Conservation (phyloP, 1,140 invertebrate species). For the Pseudomyrmex pallidus region DNA sequence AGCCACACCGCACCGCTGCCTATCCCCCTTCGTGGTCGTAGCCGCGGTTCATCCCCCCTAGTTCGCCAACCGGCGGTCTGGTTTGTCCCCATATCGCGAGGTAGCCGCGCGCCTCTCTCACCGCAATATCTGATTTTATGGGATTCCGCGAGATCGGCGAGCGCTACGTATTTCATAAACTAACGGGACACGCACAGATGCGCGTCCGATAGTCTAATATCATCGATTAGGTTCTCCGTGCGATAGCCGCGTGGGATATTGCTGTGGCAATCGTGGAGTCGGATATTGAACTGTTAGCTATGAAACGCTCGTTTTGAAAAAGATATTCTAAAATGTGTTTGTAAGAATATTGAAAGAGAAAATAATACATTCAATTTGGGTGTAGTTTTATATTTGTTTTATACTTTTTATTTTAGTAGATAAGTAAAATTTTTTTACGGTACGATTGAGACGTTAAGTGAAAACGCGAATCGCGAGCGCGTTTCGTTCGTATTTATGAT, state of each 20-base stretch:
- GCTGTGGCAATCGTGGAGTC: background rate
- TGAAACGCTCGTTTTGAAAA: background rate
- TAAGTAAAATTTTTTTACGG: too few relatives aligned
- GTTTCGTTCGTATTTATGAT: too few relatives aligned
- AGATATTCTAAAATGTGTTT: background rate
- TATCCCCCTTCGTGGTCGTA: too few relatives aligned
- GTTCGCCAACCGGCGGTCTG: background rate
- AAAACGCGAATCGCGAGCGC: too few relatives aligned
- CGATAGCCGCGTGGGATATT: constrained; percentile 4
- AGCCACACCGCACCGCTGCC: background rate
- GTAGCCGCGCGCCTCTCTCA: background rate
- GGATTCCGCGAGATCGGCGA: constrained; percentile 8
- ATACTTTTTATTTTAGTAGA: too few relatives aligned
- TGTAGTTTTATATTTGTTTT: too few relatives aligned
- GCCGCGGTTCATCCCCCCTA: background rate
- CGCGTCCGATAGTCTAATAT: constrained; percentile 26
- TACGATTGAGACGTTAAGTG: too few relatives aligned
- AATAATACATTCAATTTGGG: too few relatives aligned
- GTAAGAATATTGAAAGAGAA: background rate
- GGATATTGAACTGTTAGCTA: constrained; percentile 20
- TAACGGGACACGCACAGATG: background rate
- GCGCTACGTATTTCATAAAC: constrained; percentile 14
- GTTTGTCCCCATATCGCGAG: background rate
- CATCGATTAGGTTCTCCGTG: constrained; percentile 1
- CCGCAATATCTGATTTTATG: constrained; percentile 32